A percentile compares a stretch with the other conserved stretches of the same genome.
These are phyloP conservation scores for Dione juno DNA, from an alignment of 2,888 invertebrate genomes.

Conservation along the genomic window DNA sequence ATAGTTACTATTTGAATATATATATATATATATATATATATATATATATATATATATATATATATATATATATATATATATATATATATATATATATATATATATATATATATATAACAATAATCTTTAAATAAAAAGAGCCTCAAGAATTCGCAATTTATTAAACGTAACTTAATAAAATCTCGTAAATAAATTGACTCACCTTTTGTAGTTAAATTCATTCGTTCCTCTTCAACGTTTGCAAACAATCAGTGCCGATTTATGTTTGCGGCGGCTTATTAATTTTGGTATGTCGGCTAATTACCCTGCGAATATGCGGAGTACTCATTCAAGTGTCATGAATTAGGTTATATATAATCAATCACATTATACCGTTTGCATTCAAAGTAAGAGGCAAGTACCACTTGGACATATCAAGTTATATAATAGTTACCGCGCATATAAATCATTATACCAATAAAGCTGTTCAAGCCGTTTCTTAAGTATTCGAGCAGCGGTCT, in stretches of 20 bases:
- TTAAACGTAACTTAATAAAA: conserved; percentile 16
- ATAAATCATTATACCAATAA: conserved; percentile 58
- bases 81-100: neutral
- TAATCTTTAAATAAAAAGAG: neutral
- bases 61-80: neutral
- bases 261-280: conserved; percentile 73
- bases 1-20: neutral
- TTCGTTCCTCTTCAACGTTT: conserved; percentile 75
- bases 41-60: neutral
- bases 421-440: conserved; percentile 67
- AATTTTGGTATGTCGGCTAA: conserved; percentile 78
- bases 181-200: conserved; percentile 51
- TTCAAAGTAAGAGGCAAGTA: conserved; percentile 65
- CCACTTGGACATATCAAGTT: conserved; percentile 62
- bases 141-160: conserved; percentile 43
- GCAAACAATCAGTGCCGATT: conserved; percentile 75
- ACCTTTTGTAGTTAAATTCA: conserved; percentile 82
- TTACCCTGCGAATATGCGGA: conserved; percentile 80
- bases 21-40: neutral
- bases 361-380: conserved; percentile 49
- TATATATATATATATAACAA: neutral
- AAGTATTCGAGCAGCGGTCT: conserved; percentile 1
- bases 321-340: conserved; percentile 73
- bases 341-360: conserved; percentile 60
- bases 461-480: neutral